A percentile compares a stretch with the other conserved stretches of the same genome.
Conservation (phyloP, 2,797 vertebrate species). For the Strix occidentalis region DNA sequence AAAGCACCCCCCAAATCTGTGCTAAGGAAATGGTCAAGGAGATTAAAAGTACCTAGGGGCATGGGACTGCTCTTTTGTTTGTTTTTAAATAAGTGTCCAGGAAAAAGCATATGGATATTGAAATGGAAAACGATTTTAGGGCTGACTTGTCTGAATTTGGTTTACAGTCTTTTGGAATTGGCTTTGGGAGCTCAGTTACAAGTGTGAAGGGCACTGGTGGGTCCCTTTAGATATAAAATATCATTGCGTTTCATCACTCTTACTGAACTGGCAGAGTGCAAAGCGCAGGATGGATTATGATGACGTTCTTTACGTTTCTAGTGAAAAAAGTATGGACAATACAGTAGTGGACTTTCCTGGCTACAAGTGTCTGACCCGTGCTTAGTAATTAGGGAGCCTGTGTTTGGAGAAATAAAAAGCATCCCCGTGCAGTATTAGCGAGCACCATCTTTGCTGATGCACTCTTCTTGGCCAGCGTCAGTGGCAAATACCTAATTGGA, state of each 20-base stretch:
- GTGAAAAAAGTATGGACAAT: slow-evolving; percentile 3
- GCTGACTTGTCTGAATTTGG: background rate
- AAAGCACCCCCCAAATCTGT: background rate
- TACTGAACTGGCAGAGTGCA: background rate
- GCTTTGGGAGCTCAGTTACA: background rate
- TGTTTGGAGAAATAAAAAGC: background rate
- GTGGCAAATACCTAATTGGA: slow-evolving; percentile 67
- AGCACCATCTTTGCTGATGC: slow-evolving; percentile 16
- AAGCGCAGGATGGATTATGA: background rate
- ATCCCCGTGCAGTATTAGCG: background rate
- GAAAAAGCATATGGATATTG: background rate
- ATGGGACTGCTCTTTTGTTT: background rate
- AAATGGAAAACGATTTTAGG: background rate
- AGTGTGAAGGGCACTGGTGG: background rate
- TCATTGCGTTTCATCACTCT: background rate
- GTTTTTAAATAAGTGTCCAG: background rate
- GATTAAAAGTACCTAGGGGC: background rate
- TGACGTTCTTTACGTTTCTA: background rate
- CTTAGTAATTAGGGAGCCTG: background rate
- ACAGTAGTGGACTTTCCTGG: background rate
- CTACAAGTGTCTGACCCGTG: background rate
- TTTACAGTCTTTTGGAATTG: slow-evolving; percentile 1
- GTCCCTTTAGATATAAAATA: slow-evolving; percentile 10
- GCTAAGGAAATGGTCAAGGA: background rate
- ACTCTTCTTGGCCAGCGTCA: slow-evolving; percentile 38